Base-by-base conservation (phyloP, 2,888 invertebrate genomes). In the Morpho helenor region DNA sequence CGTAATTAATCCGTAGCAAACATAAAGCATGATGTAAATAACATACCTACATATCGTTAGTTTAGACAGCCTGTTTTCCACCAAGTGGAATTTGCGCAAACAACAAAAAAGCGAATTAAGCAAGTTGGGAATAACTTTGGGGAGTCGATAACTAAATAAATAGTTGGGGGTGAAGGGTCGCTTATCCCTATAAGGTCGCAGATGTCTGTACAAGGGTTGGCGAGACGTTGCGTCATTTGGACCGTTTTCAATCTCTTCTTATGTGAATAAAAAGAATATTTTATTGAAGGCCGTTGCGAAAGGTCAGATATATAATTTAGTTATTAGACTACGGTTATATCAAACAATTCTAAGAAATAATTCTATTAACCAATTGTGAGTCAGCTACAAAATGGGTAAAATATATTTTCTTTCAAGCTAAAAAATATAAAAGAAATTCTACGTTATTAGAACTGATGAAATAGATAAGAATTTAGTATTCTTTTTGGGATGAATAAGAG, bases 121-220 rank as follows among this genome's bases (percentile, higher is more conserved):
- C 63, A 68, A 73, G 71, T 75, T 74, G 67, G 70, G 72, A 70
- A 67, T 70, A 69, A 73, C 68, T 69, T 68, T 65, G 67, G 68
- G 65, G 75, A 81, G 82, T 85, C 86, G 81, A 84, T 85, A 81
- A 71, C 77, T 75, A 79, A 81, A 82, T 84, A 87, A 84, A 87
- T 82, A 83, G 80, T 75, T 64, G 52, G 66, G 68, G 68, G 66
- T 75, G 76, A 62, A 60, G 63, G 65, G 58, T 63, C 66, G 62
- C 68, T 79, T 73, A 46, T 60, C 57, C 56, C 59, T 62, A 45
- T 54, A 50, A 58, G 59, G 64, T 62, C 66, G 53, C 64, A 60
- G 57, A 63, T 63, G 62, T 54, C 55, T 78, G 79, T 79, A 81
- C 81, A 79, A 70, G 71, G 68, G 66, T 70, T 66, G 69, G 63